A percentile compares a stretch with the other conserved stretches of the same genome.
phyloP scores from a whole-genome alignment of 2,113 vertebrate species.

The Calidris pugnax region DNA sequence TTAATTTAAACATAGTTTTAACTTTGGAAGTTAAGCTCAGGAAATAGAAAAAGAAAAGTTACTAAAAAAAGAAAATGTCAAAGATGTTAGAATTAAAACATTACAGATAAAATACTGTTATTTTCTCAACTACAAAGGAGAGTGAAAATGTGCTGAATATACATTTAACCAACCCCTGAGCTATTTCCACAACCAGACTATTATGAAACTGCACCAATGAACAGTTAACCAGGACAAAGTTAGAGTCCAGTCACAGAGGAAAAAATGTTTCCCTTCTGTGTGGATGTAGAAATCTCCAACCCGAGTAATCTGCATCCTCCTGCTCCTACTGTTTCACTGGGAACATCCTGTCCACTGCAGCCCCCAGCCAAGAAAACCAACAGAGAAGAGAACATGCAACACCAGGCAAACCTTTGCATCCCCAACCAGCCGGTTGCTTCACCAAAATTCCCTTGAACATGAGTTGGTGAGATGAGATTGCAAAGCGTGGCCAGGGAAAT shows the following conservation, averaged over 20 bases:
- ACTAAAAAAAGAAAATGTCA: background rate
- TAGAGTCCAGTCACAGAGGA: background rate
- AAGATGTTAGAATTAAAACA: background rate
- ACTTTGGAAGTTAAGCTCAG: background rate
- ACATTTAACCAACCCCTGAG: background rate
- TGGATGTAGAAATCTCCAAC: background rate
- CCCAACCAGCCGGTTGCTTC: fast-evolving
- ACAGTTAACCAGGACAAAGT: background rate
- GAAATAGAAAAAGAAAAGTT: background rate
- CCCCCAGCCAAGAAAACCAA: background rate
- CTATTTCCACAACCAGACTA: background rate
- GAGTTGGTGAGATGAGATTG: fast-evolving
- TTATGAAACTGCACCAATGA: background rate
- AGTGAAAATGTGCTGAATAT: background rate
- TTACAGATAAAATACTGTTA: background rate
- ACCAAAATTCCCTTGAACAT: background rate
- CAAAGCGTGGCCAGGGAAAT: background rate
- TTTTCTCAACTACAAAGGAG: background rate
- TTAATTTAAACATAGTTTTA: background rate
- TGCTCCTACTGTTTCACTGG: background rate
- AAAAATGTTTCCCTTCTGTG: background rate
- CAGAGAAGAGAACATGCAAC: background rate
- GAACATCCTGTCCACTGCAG: background rate
- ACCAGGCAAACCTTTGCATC: fast-evolving
- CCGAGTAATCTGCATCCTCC: background rate